Evolutionary conservation across 2,888 invertebrate species (phyloP).

Genomic region (Parnassius orleans): DNA sequence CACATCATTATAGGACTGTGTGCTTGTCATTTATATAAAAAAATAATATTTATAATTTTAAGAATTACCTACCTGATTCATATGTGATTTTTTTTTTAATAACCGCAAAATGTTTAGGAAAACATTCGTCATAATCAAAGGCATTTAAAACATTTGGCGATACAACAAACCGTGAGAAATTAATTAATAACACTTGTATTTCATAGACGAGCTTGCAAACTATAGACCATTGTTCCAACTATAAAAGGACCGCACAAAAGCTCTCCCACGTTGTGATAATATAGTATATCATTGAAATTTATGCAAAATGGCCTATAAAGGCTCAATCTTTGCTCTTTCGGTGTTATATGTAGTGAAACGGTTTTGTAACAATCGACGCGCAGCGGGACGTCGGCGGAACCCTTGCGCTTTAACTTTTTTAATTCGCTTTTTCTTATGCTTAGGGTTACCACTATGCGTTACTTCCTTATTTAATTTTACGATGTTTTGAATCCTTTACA

Average conservation of each 20-base stretch:
- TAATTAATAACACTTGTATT: slow-evolving; percentile 1
- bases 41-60: no score
- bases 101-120: slow-evolving; percentile 1
- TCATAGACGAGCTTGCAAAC: slow-evolving; percentile 5
- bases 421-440: slow-evolving; percentile 13
- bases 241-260: slow-evolving; percentile 50
- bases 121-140: slow-evolving; percentile 8
- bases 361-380: slow-evolving; percentile 28
- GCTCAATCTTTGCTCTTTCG: slow-evolving; percentile 35
- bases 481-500: background rate
- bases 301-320: slow-evolving; percentile 53
- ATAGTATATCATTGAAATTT: slow-evolving; percentile 49
- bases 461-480: background rate
- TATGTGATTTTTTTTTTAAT: no score
- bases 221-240: slow-evolving; percentile 21
- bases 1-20: no score
- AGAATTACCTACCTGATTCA: no score
- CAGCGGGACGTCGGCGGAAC: slow-evolving; percentile 33
- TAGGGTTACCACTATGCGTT: slow-evolving; percentile 19
- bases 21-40: no score
- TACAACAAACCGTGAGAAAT: slow-evolving; percentile 24
- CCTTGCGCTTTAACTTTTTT: slow-evolving; percentile 27
- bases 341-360: slow-evolving; percentile 43
- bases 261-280: slow-evolving; percentile 51
- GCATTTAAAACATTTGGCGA: slow-evolving; percentile 8